Evolutionary conservation across 2,888 invertebrate species (phyloP), one percentile per base, ranked within the genome.

Genomic region (Melanotus villosus): DNA sequence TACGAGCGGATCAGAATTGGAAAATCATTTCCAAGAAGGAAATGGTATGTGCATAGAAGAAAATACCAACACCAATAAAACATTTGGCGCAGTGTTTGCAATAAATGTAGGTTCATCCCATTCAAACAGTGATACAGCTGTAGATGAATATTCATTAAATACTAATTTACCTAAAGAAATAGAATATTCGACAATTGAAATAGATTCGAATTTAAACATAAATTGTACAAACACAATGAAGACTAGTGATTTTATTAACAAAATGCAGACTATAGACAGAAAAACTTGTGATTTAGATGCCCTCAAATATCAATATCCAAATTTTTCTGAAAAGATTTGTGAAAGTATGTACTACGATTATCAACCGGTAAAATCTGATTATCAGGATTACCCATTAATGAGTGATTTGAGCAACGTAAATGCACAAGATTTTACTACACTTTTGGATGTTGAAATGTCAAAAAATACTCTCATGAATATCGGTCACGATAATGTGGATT

Each of bases 381-480:
- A 85, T 72, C 82, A 82, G 26, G 84, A 84, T 34, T 83, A 83
- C 66, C 80, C 84, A 36, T 83, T 84, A 67, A 80, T 84, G 21
- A 80, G 80, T 41, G 84, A 83, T 72, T 76, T 85, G 54, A 83
- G 79, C 65, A 83, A 80, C 66, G 84, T 85, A 5, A 84, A 82
- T 70, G 80, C 84, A n/a, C 83, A 86, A 65, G 88, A 88, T 71
- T 85, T 88, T 60, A 85, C 86, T 3, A 87, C 86, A 73, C 81
- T 87, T 71, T 76, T 88, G 36, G 86, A 88, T 72, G 87, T 87
- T 71, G 88, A 88, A 77, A 86, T 85, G 79, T 82, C 84, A 26
- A 85, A 84, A 73, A 83, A 80, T 76, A 82, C 81, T 68, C 54
- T 80, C 12, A 76, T 80, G 6, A 77, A 73, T 65, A 71, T 79